Evolutionary conservation across 2,888 invertebrate species (phyloP).

Genomic region (Empis stercorea): DNA sequence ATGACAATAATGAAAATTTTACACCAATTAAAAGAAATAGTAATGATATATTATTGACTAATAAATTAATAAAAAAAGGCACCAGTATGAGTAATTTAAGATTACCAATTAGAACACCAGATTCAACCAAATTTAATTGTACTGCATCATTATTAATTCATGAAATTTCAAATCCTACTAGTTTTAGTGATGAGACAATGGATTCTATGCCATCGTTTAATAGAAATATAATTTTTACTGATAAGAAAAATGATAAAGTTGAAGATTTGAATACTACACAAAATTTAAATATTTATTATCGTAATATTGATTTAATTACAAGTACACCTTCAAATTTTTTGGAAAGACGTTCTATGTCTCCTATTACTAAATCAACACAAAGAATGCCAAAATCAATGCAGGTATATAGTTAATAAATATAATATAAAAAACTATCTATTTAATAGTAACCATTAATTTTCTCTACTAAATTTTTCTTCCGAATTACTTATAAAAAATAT

Average conservation of each 20-base stretch:
- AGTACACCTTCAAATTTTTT: constrained; percentile 34
- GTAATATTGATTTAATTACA: constrained; percentile 28
- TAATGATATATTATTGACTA: too few relatives aligned
- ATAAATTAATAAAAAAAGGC: constrained; percentile 19
- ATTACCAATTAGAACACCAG: constrained; percentile 27
- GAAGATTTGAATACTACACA: constrained; percentile 9
- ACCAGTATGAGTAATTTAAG: constrained; percentile 34
- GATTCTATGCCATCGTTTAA: not conserved
- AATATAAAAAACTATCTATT: not conserved
- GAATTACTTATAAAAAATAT: too few relatives aligned
- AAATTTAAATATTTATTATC: constrained; percentile 21
- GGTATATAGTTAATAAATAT: too few relatives aligned
- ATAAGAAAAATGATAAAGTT: not conserved
- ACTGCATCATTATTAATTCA: constrained; percentile 22
- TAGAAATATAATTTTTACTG: too few relatives aligned
- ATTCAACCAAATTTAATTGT: constrained; percentile 20
- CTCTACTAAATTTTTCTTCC: not conserved
- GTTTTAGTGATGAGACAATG: constrained; percentile 18
- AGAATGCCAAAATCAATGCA: constrained; percentile 81
- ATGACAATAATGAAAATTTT: too few relatives aligned
- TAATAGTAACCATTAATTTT: not conserved
- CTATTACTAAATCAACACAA: constrained; percentile 76
- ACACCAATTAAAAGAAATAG: too few relatives aligned
- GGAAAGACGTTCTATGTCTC: constrained; percentile 70
- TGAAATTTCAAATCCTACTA: constrained; percentile 12